Conservation (phyloP, 2,113 vertebrate species). For the Ictidomys tridecemlineatus region DNA sequence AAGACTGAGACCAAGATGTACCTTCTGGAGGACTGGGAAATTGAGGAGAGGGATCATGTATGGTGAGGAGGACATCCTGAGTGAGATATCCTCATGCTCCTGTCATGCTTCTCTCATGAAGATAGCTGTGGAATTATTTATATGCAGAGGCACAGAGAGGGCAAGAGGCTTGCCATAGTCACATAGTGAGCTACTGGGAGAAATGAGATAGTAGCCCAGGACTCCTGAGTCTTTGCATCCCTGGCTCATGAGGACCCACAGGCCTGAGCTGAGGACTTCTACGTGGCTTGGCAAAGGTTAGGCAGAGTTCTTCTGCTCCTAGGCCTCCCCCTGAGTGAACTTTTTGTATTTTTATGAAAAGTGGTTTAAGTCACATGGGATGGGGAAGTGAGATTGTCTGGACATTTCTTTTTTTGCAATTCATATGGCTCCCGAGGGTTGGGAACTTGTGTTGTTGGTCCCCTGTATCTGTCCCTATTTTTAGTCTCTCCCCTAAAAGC, state of each 20-base stretch:
- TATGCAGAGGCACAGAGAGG: constrained; percentile 8
- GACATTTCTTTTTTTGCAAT: neutral
- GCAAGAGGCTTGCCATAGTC: neutral
- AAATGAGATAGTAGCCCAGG: neutral
- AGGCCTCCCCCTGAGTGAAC: neutral
- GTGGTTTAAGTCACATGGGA: neutral
- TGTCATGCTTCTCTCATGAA: neutral
- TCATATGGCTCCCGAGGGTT: neutral
- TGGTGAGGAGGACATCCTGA: neutral
- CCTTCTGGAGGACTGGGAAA: neutral
- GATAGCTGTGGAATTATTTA: neutral
- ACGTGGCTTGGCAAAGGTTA: neutral
- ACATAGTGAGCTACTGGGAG: neutral
- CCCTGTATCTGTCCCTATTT: neutral
- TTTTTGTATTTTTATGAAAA: neutral
- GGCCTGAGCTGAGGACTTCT: neutral
- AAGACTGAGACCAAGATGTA: accelerated
- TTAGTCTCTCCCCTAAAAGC: neutral
- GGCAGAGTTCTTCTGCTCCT: neutral
- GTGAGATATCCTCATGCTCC: neutral
- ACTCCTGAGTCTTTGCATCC: too few species aligned
- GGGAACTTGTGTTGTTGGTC: neutral
- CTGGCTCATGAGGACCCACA: neutral
- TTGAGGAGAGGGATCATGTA: neutral
- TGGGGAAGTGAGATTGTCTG: neutral